Percentiles rank a stretch among this genome's conserved stretches.
phyloP scores from a whole-genome alignment of 2,797 vertebrate genomes.

The Rhinichthys osculus region DNA sequence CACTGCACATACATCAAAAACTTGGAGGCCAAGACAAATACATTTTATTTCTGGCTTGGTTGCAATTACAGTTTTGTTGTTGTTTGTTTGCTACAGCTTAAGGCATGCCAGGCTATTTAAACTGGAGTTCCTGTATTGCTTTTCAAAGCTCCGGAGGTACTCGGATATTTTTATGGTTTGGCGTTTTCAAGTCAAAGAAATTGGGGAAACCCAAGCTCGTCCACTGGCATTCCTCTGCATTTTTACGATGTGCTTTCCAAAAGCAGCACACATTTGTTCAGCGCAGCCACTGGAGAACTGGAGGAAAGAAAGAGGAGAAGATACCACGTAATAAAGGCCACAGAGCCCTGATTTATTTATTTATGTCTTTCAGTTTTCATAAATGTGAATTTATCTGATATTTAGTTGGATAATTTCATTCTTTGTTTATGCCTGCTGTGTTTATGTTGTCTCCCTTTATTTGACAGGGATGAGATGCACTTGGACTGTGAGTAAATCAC shows the following conservation, averaged over 20 bases:
- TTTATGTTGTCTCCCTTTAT: conserved; percentile 14
- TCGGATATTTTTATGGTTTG: conserved; percentile 48
- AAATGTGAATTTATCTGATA: conserved; percentile 18
- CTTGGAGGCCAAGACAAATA: neutral
- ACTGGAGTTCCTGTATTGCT: conserved; percentile 20
- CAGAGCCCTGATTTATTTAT: conserved; percentile 34
- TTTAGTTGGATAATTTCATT: conserved; percentile 23
- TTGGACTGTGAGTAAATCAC: conserved; percentile 6
- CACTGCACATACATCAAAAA: neutral
- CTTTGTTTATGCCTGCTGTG: conserved; percentile 27
- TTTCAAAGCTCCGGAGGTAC: conserved; percentile 48
- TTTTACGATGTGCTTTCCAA: conserved; percentile 42
- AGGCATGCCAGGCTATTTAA: conserved; percentile 31
- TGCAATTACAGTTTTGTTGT: conserved; percentile 24
- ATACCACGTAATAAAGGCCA: conserved; percentile 13
- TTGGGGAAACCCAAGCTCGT: conserved; percentile 39
- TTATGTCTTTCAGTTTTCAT: conserved; percentile 15
- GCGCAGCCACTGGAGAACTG: conserved; percentile 17
- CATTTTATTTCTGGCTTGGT: neutral
- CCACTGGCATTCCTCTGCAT: conserved; percentile 40
- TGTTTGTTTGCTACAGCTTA: conserved; percentile 45
- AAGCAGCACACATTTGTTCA: conserved; percentile 11
- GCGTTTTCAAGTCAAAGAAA: conserved; percentile 39
- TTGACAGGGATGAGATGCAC: conserved; percentile 44
- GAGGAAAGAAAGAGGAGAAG: conserved; percentile 1